These are phyloP conservation scores for Lasioglossum oenotherae DNA, from an alignment of 2,888 invertebrate genomes.

Conservation along the genomic window DNA sequence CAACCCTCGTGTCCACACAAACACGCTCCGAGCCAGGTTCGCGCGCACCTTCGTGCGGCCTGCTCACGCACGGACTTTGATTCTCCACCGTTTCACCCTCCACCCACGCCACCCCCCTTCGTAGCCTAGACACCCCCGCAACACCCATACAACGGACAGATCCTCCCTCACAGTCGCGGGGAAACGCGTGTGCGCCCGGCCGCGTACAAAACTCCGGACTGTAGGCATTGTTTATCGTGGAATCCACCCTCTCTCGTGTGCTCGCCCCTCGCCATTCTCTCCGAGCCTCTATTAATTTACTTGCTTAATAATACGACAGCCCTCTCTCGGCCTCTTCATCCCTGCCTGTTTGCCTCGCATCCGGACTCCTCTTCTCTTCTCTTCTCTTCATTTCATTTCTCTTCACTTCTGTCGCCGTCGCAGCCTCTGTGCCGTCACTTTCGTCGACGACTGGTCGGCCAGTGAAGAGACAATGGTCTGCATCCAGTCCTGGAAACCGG, in stretches of 20 bases:
- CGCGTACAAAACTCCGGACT: conserved; percentile 60
- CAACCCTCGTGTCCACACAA: conserved; percentile 77
- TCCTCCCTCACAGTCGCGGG: conserved; percentile 6
- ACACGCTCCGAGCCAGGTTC: conserved; percentile 50
- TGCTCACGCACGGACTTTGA: conserved; percentile 39
- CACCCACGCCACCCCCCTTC: conserved; percentile 5
- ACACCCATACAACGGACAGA: not conserved
- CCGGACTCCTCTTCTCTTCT: conserved; percentile 30
- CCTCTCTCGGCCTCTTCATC: conserved; percentile 56
- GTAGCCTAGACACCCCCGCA: conserved; percentile 12
- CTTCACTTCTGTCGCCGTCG: not conserved
- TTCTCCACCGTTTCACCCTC: conserved; percentile 45
- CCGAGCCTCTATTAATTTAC: conserved; percentile 83
- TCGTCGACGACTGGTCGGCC: conserved; percentile 59
- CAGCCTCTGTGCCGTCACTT: conserved; percentile 57
- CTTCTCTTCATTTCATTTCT: not conserved
- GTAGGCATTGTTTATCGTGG: conserved; percentile 81
- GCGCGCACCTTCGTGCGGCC: conserved; percentile 23
- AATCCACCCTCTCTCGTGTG: conserved; percentile 74
- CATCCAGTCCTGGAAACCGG: conserved; percentile 13
- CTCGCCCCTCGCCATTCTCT: conserved; percentile 60
- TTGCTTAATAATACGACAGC: conserved; percentile 82
- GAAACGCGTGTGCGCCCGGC: conserved; percentile 22
- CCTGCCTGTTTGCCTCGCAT: conserved; percentile 37
- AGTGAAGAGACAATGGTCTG: conserved; percentile 56